Base-by-base conservation (phyloP, 2,797 vertebrate genomes). In the Urocyon cinereoargenteus region DNA sequence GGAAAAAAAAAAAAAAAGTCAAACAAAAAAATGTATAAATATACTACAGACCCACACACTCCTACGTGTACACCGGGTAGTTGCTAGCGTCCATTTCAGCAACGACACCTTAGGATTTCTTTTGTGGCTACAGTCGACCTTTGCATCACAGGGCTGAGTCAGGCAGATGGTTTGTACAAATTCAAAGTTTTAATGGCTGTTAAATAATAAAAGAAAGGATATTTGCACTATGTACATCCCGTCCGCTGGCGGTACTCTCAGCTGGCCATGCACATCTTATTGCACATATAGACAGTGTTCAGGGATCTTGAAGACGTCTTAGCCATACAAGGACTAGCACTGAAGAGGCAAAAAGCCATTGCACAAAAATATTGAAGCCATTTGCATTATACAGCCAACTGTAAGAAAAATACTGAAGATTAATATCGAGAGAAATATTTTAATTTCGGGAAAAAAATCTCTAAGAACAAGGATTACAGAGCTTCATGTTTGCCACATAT, bases 391-490 rank as follows among this genome's bases (percentile, higher is more conserved):
- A 99, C 98, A 98, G 98, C 98, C 97, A 97, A 97, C 73, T 85
- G 97, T 73, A 98, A 98, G 97, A 98, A 98, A 31, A 98, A 98
- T 98, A 98, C 87, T 95, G 97, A 98, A 98, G 98, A 98, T 99
- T 98, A 97, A 96, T 95, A 97, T 77, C 93, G 91, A 98, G 98
- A 98, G 94, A 95, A 98, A 1, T 96, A 84, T 57, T 98, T 98
- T 98, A 99, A 99, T 98, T 98, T 98, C 92, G 98, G 98, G 98
- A 81, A 89, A 98, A 98, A 98, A 98, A 97, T 97, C 98, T 98
- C 97, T 98, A 97, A 98, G 98, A 98, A 98, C 98, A 98, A 99
- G 98, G 99, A 99, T 99, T 99, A 99, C 98, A 99, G 98, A 99
- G 98, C 97, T 98, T 98, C 96, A 98, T 98, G 96, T 98, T 98